Evolutionary conservation across 2,888 invertebrate species (phyloP), one percentile per base, ranked within the genome.

Genomic region (Thymelicus lineola): DNA sequence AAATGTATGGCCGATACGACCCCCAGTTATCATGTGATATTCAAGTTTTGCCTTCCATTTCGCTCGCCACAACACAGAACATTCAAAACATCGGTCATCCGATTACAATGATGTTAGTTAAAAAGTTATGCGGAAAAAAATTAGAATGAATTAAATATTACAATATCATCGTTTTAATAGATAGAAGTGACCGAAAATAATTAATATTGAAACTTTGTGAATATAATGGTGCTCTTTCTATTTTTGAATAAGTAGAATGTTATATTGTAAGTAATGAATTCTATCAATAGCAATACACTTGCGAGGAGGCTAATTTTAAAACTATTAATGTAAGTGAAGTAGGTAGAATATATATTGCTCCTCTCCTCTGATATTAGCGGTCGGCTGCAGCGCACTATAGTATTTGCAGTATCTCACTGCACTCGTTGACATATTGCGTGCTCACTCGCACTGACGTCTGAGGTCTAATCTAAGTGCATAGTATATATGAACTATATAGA

Each of bases 191-290:
- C 35, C 36, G 50, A 15, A 48, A 36, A 28, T 42, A 57, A 62
- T 58, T 58, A 48, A 17, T 7, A 50, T 53, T 53, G 20, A 53
- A 17, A 53, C 9, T 50, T 20, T 20, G 53, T 53, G 53, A 66
- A 66, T 59, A 62, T 50, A 62, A 66, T 53, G 62, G 66, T 67
- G 67, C 59, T 65, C 69, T 42, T 53, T 20, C 20, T 53, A 53
- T 53, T 53, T n/a, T 53, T 20, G 53, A 53, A 12, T 53, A 53
- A 53, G 53, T 20, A 20, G 17, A 53, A 1, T 17, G 20, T 53
- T 20, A 20, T 53, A 20, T 53, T 53, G 53, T 53, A 53, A 20
- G 17, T 20, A 10, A 50, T 28, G 28, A 28, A 28, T 28, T 28
- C 28, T 28, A 28, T 17, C 50, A 9, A n/a, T n/a, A n/a, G 20